Base-by-base conservation (phyloP, 2,113 vertebrate species). In the Columba livia region DNA sequence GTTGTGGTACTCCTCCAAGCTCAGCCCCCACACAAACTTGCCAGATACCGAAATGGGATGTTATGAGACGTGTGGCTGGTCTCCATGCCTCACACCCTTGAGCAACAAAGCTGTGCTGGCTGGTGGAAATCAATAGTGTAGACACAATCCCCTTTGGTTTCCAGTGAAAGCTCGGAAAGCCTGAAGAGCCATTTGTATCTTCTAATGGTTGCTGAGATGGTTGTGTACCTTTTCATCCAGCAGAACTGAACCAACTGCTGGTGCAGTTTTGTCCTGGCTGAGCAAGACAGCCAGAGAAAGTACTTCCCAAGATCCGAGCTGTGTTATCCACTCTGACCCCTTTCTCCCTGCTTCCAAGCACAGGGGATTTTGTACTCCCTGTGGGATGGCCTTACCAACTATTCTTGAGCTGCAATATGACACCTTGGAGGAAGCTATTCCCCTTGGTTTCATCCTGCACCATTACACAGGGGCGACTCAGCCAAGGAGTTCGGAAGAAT, bases 1-100 rank as follows among this genome's bases (percentile, higher is more conserved):
- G 36, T 20, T 19, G 3, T 85, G 85, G 72, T 95, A 64, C 25
- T 90, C 20, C 71, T 96, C 90, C 92, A 95, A 93, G 79, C 53
- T 94, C 88, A 80, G 65, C 34, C 66, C 44, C 18, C 5, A 24
- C 93, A 72, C 19, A 64, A 71, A 66, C 75, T 34, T 92, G 72
- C 85, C 88, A 90, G 66, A 83, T 61, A 75, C 57, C 85, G 88
- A 88, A 94, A 93, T 67, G 64, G 90, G 67, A 88, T 67, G 56
- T 85, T 90, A 66, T 31, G 56, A 88, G 79, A 80, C 53, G 23
- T 64, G 61, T 51, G 28, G 66, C 84, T 56, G 5, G 18, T 73
- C 71, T 85, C 54, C 26, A 50, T 53, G 58, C 40, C 85, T 95
- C 60, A 40, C 69, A 60, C 36, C 82, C 54, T 95, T 9, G 1